Evolutionary conservation across 2,888 invertebrate species (phyloP), one percentile per base, ranked within the genome.

Genomic region (Morpho deidamia): DNA sequence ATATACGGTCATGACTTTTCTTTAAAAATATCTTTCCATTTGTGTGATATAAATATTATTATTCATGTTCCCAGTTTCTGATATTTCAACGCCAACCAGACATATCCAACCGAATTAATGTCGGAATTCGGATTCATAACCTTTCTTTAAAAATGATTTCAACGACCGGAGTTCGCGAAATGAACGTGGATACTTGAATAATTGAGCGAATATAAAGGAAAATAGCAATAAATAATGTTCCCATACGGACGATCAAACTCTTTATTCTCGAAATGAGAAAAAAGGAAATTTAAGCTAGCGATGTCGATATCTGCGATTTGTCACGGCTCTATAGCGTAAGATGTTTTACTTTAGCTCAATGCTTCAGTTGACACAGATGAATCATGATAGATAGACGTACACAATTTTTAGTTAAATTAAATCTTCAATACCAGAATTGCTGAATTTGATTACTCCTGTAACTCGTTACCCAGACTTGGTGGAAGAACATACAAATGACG

Each of bases 281-380:
- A 64, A 69, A 69, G 69, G 66, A 67, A 74, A 76, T 78, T 72
- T 70, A 70, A 71, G 63, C 69, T 66, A 71, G 73, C 68, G 72
- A 81, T 74, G 78, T 81, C 79, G 81, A 76, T 72, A 79, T 81
- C 71, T 70, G 65, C 64, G 69, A 82, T 83, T 81, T 84, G 82
- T 82, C 80, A 80, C 75, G 65, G 71, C 71, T 70, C 68, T 63
- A 65, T 67, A 68, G 67, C 66, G 65, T 62, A 51, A 60, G 62
- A 60, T 53, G 46, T 60, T 63, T 60, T 62, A 53, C 51, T 64
- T 56, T 63, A 61, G 66, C 63, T 51, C 65, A 69, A 67, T 50
- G 61, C 52, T 65, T 59, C 62, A 69, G 62, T 58, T 66, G 66
- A 70, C 69, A 62, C 60, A 58, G 55, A 55, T 54, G 53, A 63